phyloP scores from a whole-genome alignment of 2,888 invertebrate genomes.

The Peribatodes rhomboidaria region DNA sequence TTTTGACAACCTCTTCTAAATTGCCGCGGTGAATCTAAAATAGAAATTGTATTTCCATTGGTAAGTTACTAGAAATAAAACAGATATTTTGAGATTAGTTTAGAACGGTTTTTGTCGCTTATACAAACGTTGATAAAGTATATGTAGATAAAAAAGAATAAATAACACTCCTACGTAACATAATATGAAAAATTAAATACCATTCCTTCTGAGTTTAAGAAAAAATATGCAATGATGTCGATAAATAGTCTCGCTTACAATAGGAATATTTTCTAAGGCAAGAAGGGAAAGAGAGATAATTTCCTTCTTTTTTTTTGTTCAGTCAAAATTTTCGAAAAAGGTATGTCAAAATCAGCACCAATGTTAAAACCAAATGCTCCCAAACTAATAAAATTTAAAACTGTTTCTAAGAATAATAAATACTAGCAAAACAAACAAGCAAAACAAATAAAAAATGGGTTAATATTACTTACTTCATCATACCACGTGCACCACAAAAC shows the following conservation, averaged over 20 bases:
- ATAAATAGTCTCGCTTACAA: too few relatives aligned
- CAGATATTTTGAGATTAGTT: too few relatives aligned
- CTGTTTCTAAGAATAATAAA: conserved; percentile 24
- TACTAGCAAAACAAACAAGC: conserved; percentile 40
- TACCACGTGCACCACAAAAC: conserved; percentile 33
- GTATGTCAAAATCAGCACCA: neutral
- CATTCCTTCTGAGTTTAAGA: too few relatives aligned
- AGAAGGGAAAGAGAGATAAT: too few relatives aligned
- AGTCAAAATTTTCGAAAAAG: neutral
- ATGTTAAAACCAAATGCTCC: neutral
- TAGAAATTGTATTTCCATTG: neutral
- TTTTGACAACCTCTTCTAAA: conserved; percentile 80
- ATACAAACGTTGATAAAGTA: too few relatives aligned
- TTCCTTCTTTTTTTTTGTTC: too few relatives aligned
- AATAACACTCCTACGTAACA: too few relatives aligned
- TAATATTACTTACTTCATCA: conserved; percentile 23
- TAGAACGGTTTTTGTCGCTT: too few relatives aligned
- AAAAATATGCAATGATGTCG: too few relatives aligned
- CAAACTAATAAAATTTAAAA: conserved; percentile 20
- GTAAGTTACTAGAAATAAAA: neutral
- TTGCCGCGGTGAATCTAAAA: conserved; percentile 87
- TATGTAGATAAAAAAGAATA: too few relatives aligned
- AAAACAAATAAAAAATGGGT: conserved; percentile 20
- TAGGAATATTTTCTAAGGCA: too few relatives aligned
- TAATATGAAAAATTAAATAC: too few relatives aligned